Percentiles rank a stretch among this genome's conserved stretches.
Evolutionary conservation across 2,888 invertebrate genomes (phyloP).

Genomic region (Quadriops clusia): DNA sequence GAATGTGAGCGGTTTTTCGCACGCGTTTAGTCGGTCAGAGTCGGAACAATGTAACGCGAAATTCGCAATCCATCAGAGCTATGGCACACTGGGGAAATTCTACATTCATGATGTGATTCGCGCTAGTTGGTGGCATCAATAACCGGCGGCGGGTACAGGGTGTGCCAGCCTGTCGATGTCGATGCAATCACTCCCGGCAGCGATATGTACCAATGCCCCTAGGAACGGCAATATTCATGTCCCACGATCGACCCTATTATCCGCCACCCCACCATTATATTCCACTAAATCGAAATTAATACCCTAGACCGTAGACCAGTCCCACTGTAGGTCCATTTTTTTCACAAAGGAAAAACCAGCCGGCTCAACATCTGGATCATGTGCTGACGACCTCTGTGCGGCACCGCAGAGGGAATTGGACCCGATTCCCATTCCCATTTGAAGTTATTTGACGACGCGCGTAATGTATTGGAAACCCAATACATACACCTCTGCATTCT

Average conservation of each 20-base stretch:
- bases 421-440: too few species aligned
- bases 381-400: too few species aligned
- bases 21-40: slow-evolving; percentile 11
- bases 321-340: too few species aligned
- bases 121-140: slow-evolving; percentile 32
- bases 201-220: slow-evolving; percentile 27
- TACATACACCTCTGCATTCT: too few species aligned
- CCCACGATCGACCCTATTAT: slow-evolving; percentile 16
- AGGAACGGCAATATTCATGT: slow-evolving; percentile 23
- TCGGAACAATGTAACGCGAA: slow-evolving; percentile 24
- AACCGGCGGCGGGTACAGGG: slow-evolving; percentile 24
- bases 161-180: slow-evolving; percentile 21
- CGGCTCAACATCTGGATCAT: too few species aligned
- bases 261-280: slow-evolving; percentile 10
- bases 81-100: slow-evolving; percentile 32
- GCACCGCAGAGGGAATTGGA: too few species aligned
- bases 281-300: slow-evolving; percentile 14
- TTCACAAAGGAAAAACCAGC: too few species aligned
- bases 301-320: too few species aligned
- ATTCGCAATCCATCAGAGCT: slow-evolving; percentile 31
- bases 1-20: slow-evolving; percentile 16
- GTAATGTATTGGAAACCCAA: too few species aligned
- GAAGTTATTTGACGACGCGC: too few species aligned
- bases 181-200: slow-evolving; percentile 27
- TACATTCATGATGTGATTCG: slow-evolving; percentile 33